These are phyloP conservation scores for Scyliorhinus canicula DNA, from an alignment of 2,797 vertebrate species.

Conservation along the genomic window DNA sequence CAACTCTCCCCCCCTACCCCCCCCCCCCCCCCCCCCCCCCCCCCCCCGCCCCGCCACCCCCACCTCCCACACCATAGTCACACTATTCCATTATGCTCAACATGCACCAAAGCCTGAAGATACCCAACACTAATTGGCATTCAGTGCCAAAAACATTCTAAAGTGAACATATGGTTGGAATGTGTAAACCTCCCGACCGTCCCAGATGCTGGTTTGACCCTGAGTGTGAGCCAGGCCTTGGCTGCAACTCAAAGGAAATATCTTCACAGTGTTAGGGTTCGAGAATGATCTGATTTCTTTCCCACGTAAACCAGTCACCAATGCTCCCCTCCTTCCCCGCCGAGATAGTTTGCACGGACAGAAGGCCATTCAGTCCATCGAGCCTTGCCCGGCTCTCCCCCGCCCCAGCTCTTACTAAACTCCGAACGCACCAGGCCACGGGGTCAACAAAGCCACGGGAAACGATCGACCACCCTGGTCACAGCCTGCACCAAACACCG, in stretches of 20 bases:
- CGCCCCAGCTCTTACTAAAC: not conserved
- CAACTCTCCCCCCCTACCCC: not conserved
- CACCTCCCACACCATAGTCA: not conserved
- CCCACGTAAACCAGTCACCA: not conserved
- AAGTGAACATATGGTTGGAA: not conserved
- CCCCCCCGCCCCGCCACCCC: too few relatives aligned
- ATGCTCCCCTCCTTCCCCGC: too few relatives aligned
- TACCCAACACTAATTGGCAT: constrained; percentile 10
- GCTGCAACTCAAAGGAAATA: not conserved
- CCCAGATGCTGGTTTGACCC: not conserved
- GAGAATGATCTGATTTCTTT: not conserved
- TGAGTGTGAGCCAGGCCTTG: not conserved
- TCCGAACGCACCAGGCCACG: not conserved
- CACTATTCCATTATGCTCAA: not conserved
- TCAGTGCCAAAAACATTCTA: not conserved
- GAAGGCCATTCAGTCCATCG: not conserved
- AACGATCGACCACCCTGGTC: too few relatives aligned
- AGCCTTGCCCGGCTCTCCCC: not conserved
- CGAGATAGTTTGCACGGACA: not conserved
- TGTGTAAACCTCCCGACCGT: not conserved
- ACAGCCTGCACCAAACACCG: too few relatives aligned
- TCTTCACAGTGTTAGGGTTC: not conserved
- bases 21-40: too few relatives aligned
- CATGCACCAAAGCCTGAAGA: not conserved
- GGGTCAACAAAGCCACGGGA: not conserved